Base-by-base conservation (phyloP, 2,113 vertebrate genomes). In the Dasypus novemcinctus region DNA sequence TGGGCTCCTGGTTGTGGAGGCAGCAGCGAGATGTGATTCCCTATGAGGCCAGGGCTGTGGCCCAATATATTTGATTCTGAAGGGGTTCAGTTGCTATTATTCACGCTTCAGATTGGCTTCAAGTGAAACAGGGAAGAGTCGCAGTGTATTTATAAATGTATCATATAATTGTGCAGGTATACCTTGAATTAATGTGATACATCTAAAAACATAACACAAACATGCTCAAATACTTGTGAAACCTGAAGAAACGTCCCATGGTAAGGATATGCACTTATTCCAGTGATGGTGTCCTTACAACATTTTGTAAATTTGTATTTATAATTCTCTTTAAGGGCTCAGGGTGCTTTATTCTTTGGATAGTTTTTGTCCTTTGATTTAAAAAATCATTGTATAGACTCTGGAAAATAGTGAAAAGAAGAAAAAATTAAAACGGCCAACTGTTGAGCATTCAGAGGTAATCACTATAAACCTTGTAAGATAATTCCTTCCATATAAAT, bases 121-220 rank as follows among this genome's bases (percentile, higher is more conserved):
- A 43, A 0, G 54, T 57, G 1, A 54, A 80, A 61, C 4, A 63
- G 29, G 38, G 20, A 72, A 79, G 94, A 54, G 1, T 63, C 21
- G 9, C 5, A 57, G 31, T 46, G 4, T 4, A 33, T 72, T 79
- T 79, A 84, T 27, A 84, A 95, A 63, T 72, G 13, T 36, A 69
- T 78, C 10, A 68, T 71, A 23, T 85, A 41, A 29, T 33, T 49
- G 46, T 33, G 78, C 5, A 94, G 57, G 82, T 74, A 23, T 87
- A 66, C 20, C 23, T 87, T 76, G 90, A 75, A 54, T 41, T 25
- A 38, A 86, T 80, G 68, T 46, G 59, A 83, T 69, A 27, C 88
- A 87, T 74, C 64, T 63, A 92, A 87, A 85, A 69, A 89, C 14
- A 49, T 75, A 89, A 85, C 21, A 36, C 46, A 94, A 91, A 90